phyloP scores from a whole-genome alignment of 2,113 vertebrate species.

The Rallus limicola region DNA sequence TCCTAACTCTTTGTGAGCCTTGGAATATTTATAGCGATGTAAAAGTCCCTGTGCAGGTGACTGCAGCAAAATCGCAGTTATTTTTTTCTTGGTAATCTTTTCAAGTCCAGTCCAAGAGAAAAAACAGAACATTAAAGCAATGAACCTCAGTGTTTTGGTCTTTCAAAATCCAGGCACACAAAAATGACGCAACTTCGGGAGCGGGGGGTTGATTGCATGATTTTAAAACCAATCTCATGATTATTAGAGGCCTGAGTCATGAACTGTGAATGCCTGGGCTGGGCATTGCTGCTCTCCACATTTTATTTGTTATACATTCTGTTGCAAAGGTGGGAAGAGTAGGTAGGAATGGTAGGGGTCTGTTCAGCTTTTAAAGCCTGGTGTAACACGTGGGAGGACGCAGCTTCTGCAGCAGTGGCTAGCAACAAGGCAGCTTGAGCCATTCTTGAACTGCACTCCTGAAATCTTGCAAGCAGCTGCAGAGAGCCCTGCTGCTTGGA shows the following conservation, averaged over 20 bases:
- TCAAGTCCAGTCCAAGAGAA: not conserved
- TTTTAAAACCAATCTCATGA: not conserved
- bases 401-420: not conserved
- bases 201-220: not conserved
- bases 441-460: not conserved
- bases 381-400: not conserved
- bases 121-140: not conserved
- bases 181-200: not conserved
- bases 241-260: not conserved
- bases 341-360: not conserved
- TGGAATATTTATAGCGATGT: not conserved
- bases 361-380: not conserved
- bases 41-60: not conserved
- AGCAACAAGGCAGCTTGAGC: not conserved
- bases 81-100: not conserved
- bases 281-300: not conserved
- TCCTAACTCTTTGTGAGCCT: not conserved
- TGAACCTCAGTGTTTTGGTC: not conserved
- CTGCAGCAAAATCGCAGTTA: not conserved
- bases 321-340: not conserved
- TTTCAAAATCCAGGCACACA: constrained; percentile 7
- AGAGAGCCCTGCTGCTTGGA: not conserved
- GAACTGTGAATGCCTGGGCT: not conserved
- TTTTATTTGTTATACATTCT: not conserved
- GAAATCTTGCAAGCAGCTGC: constrained; percentile 49